Conservation (phyloP, 1,140 invertebrate genomes). For the Trichonephila inaurata region DNA sequence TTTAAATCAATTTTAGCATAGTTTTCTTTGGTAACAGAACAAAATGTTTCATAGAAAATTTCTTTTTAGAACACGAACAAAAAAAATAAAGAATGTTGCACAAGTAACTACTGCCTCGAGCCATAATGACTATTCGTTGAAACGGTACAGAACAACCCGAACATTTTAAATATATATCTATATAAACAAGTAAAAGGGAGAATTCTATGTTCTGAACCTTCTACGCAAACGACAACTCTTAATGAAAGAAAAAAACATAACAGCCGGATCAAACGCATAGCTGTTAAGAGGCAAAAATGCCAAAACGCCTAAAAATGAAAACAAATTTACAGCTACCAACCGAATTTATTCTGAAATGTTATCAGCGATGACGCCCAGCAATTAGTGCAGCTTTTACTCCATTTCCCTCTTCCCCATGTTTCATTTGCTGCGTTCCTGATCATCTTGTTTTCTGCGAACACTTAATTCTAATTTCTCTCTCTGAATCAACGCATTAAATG, state of each 20-base stretch:
- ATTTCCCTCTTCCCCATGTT: background rate
- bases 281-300: background rate
- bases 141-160: background rate
- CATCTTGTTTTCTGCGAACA: conserved; percentile 16
- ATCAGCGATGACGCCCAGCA: conserved; percentile 46
- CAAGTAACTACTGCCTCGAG: background rate
- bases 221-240: background rate
- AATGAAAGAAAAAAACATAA: background rate
- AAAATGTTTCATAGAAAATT: background rate
- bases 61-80: background rate
- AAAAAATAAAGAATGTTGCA: background rate
- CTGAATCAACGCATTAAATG: conserved; percentile 13
- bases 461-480: background rate
- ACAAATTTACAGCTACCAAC: background rate
- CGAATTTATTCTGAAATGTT: conserved; percentile 42
- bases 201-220: background rate
- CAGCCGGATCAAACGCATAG: background rate
- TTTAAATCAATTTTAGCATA: conserved; percentile 19
- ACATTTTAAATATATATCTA: background rate
- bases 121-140: conserved; percentile 16
- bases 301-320: conserved; percentile 33
- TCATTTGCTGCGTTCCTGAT: background rate
- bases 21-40: background rate
- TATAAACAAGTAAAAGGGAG: background rate
- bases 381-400: background rate